Conservation (phyloP, 2,888 invertebrate species). For the Troides aeacus region DNA sequence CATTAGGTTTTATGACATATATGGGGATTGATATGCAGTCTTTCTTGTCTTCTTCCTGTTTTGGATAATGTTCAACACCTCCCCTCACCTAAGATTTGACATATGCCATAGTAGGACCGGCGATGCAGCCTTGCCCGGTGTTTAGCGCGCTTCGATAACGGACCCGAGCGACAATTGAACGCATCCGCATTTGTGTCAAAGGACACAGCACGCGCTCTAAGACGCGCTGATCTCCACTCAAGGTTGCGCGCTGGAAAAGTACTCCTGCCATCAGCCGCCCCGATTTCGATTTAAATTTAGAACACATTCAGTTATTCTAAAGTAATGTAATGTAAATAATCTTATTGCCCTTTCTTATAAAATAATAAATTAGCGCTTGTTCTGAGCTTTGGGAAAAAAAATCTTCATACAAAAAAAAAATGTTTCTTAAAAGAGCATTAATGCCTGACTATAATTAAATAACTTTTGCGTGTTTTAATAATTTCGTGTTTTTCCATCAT, state of each 20-base stretch:
- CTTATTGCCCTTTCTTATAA: too few relatives aligned
- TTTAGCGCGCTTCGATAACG: constrained; percentile 76
- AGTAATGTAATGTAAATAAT: too few relatives aligned
- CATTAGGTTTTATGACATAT: too few relatives aligned
- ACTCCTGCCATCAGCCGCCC: constrained; percentile 21
- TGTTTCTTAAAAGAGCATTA: too few relatives aligned
- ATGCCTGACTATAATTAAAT: too few relatives aligned
- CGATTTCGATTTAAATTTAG: constrained; percentile 18
- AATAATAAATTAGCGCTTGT: too few relatives aligned
- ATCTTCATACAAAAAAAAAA: too few relatives aligned
- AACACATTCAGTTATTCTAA: not conserved
- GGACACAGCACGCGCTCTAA: constrained; percentile 73
- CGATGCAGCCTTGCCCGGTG: constrained; percentile 67
- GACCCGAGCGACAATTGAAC: constrained; percentile 68
- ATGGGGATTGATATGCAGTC: too few relatives aligned
- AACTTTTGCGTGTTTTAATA: too few relatives aligned
- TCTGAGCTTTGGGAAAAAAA: too few relatives aligned
- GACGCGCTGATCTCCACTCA: constrained; percentile 69
- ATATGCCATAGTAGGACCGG: constrained; percentile 32
- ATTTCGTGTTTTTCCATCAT: too few relatives aligned
- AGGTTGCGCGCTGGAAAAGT: constrained; percentile 54
- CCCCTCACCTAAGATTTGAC: constrained; percentile 23
- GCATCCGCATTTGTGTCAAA: constrained; percentile 78
- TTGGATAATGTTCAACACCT: not conserved
- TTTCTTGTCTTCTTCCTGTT: not conserved